These are phyloP conservation scores for Acleris holmiana DNA, from an alignment of 2,888 invertebrate species.

Conservation along the genomic window DNA sequence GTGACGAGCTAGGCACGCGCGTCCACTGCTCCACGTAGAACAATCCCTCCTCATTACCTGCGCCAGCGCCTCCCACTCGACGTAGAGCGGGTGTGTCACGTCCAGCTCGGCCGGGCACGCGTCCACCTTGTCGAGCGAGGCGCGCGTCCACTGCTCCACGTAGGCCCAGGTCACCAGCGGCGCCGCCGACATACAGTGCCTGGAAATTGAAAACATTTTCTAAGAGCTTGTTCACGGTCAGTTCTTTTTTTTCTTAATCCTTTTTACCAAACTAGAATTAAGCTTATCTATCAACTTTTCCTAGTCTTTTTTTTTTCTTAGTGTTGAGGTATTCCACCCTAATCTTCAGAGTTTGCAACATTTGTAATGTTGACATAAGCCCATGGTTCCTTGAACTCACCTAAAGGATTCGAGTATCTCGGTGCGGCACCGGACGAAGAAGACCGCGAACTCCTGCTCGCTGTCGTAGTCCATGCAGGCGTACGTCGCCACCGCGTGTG, in stretches of 20 bases:
- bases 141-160: conserved; percentile 92
- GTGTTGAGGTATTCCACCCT: no score
- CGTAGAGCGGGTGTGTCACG: conserved; percentile 86
- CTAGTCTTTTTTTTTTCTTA: no score
- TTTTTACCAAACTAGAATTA: no score
- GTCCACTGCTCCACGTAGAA: no score
- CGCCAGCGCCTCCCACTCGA: conserved; percentile 94
- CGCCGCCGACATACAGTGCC: conserved; percentile 91
- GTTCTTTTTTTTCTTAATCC: no score
- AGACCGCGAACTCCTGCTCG: conserved; percentile 95
- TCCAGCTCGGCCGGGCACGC: conserved; percentile 68
- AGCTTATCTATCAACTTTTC: no score
- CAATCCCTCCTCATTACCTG: conserved; percentile 49
- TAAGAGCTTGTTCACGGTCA: no score
- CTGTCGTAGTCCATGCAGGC: conserved; percentile 94
- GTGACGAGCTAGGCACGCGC: no score
- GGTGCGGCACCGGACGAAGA: conserved; percentile 91
- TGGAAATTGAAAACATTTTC: conserved; percentile 46
- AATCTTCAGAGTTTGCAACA: no score
- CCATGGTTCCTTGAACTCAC: conserved; percentile 46
- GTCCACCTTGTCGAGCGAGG: conserved; percentile 88
- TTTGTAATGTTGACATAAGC: no score
- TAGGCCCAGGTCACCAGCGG: conserved; percentile 93
- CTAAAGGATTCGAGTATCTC: conserved; percentile 92
- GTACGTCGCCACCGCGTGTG: conserved; percentile 86